Base-by-base conservation (phyloP, 2,888 invertebrate species). In the Eulithis prunata region DNA sequence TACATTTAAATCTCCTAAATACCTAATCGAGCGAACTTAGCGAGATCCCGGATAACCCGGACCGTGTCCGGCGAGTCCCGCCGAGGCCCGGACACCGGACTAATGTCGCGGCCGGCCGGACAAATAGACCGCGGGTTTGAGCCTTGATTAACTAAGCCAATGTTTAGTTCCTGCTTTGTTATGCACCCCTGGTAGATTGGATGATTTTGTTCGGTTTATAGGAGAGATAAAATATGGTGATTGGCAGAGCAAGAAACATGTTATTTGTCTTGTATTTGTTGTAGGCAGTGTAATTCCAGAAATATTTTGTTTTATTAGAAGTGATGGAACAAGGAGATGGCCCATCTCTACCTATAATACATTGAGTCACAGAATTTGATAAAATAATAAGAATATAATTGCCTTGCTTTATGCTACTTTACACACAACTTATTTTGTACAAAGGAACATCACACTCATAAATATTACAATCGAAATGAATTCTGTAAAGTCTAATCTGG, bases 61-160 rank as follows among this genome's bases (percentile, higher is more conserved):
- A 74, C 75, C 78, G 84, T 59, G 66, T 41, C 76, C 75, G 76
- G 79, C 52, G 78, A 73, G 73, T 74, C 77, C 76, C 75, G 76
- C 79, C n/a, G 78, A 73, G 73, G 72, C 77, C 76, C 78, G 85
- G 83, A 87, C 88, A 87, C 81, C 81, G 85, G 87, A 90, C 87
- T 88, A 88, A 91, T 90, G 90, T 90, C 86, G 90, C 85, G 90
- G 90, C 80, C 75, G 58, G 78, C 66, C 78, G 84, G 83, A 88
- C 88, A 87, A 88, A 88, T 88, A 88, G 84, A 84, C 80, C 82
- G 76, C 79, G 79, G 86, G 87, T 88, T 88, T 71, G 75, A 87
- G 86, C 86, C 86, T 87, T 90, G 88, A 90, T 90, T 90, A 90
- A 87, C 88, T 89, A 86, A 87, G 83, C 86, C 80, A 77, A 69